Conservation (phyloP, 2,888 invertebrate genomes). For the Pediacus dermestoides region DNA sequence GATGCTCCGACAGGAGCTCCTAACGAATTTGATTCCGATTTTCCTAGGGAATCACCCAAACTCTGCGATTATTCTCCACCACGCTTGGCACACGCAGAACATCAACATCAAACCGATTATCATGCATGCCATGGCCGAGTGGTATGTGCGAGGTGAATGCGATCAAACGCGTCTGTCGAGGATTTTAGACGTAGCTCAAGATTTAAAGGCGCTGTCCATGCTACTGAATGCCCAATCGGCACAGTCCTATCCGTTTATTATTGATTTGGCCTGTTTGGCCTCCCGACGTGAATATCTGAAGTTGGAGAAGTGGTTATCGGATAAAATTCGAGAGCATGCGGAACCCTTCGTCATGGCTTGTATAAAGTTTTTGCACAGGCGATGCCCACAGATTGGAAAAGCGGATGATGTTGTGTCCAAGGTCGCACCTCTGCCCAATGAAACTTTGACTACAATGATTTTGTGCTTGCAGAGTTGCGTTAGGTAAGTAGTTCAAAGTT, state of each 20-base stretch:
- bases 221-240: conserved; percentile 81
- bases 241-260: conserved; percentile 86
- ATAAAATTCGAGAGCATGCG: conserved; percentile 94
- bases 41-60: conserved; percentile 96
- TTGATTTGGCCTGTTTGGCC: conserved; percentile 96
- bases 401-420: conserved; percentile 67
- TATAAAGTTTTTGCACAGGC: conserved; percentile 81
- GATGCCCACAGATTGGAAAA: conserved; percentile 77
- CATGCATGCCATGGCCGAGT: conserved; percentile 96
- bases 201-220: conserved; percentile 85
- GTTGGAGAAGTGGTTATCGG: conserved; percentile 96
- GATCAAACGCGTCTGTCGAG: conserved; percentile 92
- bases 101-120: conserved; percentile 73
- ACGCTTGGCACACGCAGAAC: conserved; percentile 87
- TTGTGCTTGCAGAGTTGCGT: conserved; percentile 70
- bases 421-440: conserved; percentile 82
- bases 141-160: conserved; percentile 89
- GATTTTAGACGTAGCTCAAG: conserved; percentile 95
- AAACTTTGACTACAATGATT: conserved; percentile 87
- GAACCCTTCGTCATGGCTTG: conserved; percentile 84
- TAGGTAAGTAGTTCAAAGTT: too few relatives aligned
- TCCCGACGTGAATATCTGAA: conserved; percentile 96
- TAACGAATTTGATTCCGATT: conserved; percentile 84
- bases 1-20: conserved; percentile 77
- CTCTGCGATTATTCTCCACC: conserved; percentile 92